Evolutionary conservation across 2,113 vertebrate genomes (phyloP), one percentile per base, ranked within the genome.

Genomic region (Cinclus cinclus): DNA sequence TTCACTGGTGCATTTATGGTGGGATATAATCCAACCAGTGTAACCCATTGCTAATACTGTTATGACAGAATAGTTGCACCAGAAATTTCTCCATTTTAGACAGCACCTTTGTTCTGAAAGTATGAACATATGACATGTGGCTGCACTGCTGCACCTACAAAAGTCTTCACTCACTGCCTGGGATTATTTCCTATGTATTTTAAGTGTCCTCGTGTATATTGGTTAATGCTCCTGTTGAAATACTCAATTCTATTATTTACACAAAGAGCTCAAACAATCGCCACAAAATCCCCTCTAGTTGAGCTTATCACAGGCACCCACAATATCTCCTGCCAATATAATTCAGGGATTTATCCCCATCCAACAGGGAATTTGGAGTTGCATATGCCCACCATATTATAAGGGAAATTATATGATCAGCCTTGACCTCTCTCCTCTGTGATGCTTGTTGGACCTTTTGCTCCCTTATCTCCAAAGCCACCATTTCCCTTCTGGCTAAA

Each of bases 271-370:
- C 19, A 20, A 68, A 65, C n/a, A 65, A 53, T 11, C 0, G 1
- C 31, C 53, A 46, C 0, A 0, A 62, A 58, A 73, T 50, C 20
- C 35, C 12, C 37, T 50, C 41, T 58, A 31, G 58, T 0, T 20
- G 33, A 59, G 7, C 4, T 81, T 96, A 67, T 90, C 79, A 52
- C 16, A 59, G 56, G 15, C 30, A 67, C 13, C 13, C 59, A 77
- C 50, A 88, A 59, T 28, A 33, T 23, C 42, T 77, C 37, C 59
- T 86, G 55, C 55, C 85, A 73, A 35, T 58, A 20, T 35, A 53
- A 80, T 53, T 76, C 49, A 80, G 23, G 25, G 31, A 42, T 47
- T 90, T 94, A 77, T 53, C 15, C 41, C 31, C 33, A 62, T 69
- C 58, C 63, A 80, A 35, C 6, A 30, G 75, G 71, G 75, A 93